A percentile compares a stretch with the other conserved stretches of the same genome.
Conservation (phyloP, 1,140 invertebrate species). For the Diorhabda sublineata region DNA sequence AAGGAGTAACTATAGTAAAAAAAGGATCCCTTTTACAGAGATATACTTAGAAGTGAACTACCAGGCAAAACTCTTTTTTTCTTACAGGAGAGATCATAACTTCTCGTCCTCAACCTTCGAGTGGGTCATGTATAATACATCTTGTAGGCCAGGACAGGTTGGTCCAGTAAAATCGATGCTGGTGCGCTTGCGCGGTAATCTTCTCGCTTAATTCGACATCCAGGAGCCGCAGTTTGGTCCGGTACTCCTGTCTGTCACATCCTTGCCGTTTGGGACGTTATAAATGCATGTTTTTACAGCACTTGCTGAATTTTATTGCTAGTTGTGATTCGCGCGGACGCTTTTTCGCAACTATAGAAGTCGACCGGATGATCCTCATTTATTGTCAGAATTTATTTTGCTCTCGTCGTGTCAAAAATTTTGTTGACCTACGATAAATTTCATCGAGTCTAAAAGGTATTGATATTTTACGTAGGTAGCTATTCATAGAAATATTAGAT, state of each 20-base stretch:
- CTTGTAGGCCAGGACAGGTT: slow-evolving; percentile 33
- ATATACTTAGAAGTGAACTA: slow-evolving; percentile 1
- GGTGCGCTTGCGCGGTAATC: slow-evolving; percentile 30
- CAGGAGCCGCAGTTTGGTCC: slow-evolving; percentile 34
- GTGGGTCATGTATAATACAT: slow-evolving; percentile 39
- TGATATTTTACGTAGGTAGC: background rate
- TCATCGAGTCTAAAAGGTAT: background rate
- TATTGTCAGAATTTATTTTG: background rate
- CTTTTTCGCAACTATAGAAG: background rate
- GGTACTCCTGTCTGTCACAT: slow-evolving; percentile 23
- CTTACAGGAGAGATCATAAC: slow-evolving; percentile 23
- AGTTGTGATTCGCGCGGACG: background rate
- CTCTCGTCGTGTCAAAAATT: background rate
- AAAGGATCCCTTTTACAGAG: background rate
- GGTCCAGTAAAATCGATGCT: slow-evolving; percentile 37
- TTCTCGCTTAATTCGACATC: slow-evolving; percentile 29
- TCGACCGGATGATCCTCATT: background rate
- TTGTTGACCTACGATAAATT: background rate
- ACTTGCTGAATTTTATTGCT: background rate
- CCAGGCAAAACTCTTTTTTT: slow-evolving; percentile 8
- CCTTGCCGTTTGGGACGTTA: background rate
- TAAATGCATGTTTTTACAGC: slow-evolving; percentile 8
- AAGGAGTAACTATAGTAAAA: background rate
- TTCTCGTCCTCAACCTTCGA: slow-evolving; percentile 27
- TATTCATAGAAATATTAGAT: too few relatives aligned